Evolutionary conservation across 2,113 vertebrate species (phyloP).

Genomic region (Pedionomus torquatus): DNA sequence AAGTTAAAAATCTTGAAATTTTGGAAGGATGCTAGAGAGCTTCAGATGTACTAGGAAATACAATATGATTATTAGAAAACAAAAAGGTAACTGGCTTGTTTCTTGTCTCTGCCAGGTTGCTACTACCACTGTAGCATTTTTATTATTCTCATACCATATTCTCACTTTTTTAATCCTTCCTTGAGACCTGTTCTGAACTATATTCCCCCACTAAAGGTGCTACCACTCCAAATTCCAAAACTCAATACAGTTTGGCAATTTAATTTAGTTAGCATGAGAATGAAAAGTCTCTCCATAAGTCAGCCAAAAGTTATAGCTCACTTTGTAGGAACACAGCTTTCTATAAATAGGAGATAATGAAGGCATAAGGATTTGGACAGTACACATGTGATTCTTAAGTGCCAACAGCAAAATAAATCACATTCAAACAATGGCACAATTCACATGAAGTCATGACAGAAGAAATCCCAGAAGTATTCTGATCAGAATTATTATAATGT

Average conservation of each 20-base stretch:
- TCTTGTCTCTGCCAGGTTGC: neutral
- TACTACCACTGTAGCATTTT: neutral
- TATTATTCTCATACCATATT: neutral
- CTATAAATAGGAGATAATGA: neutral
- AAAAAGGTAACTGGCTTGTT: neutral
- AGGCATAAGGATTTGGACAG: neutral
- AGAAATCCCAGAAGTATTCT: neutral
- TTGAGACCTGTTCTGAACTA: neutral
- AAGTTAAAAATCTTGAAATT: neutral
- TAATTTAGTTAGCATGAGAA: neutral
- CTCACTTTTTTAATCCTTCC: neutral
- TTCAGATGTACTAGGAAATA: neutral
- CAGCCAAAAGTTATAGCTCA: neutral
- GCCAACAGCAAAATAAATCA: neutral
- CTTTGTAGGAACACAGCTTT: neutral
- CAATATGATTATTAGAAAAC: neutral
- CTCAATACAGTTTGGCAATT: neutral
- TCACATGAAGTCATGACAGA: neutral
- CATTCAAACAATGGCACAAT: neutral
- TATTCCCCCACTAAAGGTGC: neutral
- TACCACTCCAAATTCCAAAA: neutral
- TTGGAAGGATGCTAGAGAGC: neutral
- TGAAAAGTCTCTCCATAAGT: neutral
- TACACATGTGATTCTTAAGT: neutral
- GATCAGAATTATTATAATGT: neutral